Evolutionary conservation across 2,888 invertebrate genomes (phyloP), one percentile per base, ranked within the genome.

Genomic region (Agrotis clavis): DNA sequence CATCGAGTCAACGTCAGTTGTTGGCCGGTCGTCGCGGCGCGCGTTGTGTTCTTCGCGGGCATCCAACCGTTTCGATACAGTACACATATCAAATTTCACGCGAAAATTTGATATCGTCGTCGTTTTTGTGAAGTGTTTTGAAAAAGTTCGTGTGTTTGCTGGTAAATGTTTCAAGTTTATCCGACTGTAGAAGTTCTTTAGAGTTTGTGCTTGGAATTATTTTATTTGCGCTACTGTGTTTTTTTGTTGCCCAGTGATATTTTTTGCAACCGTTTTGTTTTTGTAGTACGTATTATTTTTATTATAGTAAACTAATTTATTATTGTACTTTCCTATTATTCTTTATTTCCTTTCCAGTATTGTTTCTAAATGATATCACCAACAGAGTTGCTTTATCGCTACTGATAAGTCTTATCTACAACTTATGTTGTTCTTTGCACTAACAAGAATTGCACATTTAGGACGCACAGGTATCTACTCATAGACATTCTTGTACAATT

Each of bases 41-140:
- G 90, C 88, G 95, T 89, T 81, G 90, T 86, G 88, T 90, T 79
- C 75, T 62, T 69, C 75, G 83, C 77, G 81, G 81, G 82, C 85
- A 83, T 79, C 78, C 85, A 78, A 80, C 72, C 84, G 81, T 85
- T 88, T 87, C 89, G 89, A 92, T 88, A 89, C 90, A 88, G 92
- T 92, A 93, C 96, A 96, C 96, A 94, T 96, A 95, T 96, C 95
- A 93, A 95, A 95, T 96, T 96, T 96, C 94, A 93, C 93, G 93
- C 89, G 93, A 94, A 96, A 96, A 94, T 95, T 96, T 94, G 95
- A 94, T 96, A 95, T 94, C 83, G 96, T 96, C 90, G 96, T 96
- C 92, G 89, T 91, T 90, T 89, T 92, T 93, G 95, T 95, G 94
- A 91, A 93, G 93, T 94, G 94, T 91, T 88, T 88, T 88, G 84